Evolutionary conservation across 2,797 vertebrate species (phyloP), one percentile per base, ranked within the genome.

Genomic region (Lepidocolaptes lacrymiger): DNA sequence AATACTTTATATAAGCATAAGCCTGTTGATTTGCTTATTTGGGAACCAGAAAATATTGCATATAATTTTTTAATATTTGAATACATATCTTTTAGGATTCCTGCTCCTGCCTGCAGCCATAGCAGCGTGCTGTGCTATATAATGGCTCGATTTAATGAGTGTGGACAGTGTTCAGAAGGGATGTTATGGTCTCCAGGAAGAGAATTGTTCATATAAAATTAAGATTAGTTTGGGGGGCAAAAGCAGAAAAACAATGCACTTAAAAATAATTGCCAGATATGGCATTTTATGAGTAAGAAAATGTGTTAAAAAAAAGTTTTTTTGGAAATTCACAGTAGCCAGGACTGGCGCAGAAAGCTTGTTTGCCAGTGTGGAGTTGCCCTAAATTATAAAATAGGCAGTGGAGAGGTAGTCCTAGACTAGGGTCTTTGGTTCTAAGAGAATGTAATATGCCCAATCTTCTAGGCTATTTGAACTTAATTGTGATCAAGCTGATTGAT

Each of bases 1-100:
- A 96, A 96, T 96, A 96, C 93, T 95, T 81, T 91, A 91, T 96
- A 91, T 69, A 96, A 96, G 91, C 86, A 72, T 32, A 96, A 90
- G 73, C 55, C 24, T 96, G 81, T 88, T 97, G 85, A 90, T 95
- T 97, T 97, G 73, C 78, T 97, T 91, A 97, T 97, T 96, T 84
- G 85, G 23, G 79, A 95, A 91, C 90, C 69, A 97, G 91, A 96
- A 97, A 91, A 97, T 92, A 95, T 83, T 86, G 74, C 88, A 76
- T 78, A 93, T 89, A 67, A 56, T 90, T 77, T 95, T 84, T 85
- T 55, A 73, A 71, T 96, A 88, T 93, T 95, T 96, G 82, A 96
- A 81, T 88, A 94, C 48, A 66, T 73, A 49, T 54, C 1, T 85
- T 78, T 75, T 49, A 88, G 43, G n/a, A 71, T 73, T 81, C n/a